A percentile compares a stretch with the other conserved stretches of the same genome.
Evolutionary conservation across 2,888 invertebrate genomes (phyloP).

Genomic region (Volucella bombylans): DNA sequence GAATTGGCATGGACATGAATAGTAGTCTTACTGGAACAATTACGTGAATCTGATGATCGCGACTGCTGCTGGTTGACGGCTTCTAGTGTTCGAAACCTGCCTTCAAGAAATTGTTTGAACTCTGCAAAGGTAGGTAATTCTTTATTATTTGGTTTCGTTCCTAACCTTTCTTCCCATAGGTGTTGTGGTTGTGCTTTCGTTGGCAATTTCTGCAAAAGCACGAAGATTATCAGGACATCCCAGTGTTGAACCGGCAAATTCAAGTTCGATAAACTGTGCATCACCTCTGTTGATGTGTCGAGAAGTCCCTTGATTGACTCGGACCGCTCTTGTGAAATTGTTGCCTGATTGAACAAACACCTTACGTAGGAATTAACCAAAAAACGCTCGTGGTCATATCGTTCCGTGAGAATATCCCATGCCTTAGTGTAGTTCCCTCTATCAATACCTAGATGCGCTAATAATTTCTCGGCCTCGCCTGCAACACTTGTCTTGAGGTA

Average conservation of each 20-base stretch:
- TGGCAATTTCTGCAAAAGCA: slow-evolving; percentile 15
- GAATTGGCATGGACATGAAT: background rate
- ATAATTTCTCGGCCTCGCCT: too few species aligned
- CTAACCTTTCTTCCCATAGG: background rate
- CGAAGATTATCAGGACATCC: slow-evolving; percentile 5
- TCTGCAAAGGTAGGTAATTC: too few species aligned
- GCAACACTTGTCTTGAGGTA: too few species aligned
- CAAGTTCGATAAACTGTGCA: slow-evolving; percentile 1
- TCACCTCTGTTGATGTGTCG: slow-evolving; percentile 1
- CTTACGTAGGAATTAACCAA: slow-evolving; percentile 4
- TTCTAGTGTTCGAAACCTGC: too few species aligned
- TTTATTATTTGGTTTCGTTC: too few species aligned
- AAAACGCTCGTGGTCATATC: slow-evolving; percentile 9
- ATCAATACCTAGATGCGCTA: background rate
- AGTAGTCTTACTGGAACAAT: background rate
- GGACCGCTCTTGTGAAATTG: background rate
- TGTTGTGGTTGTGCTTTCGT: background rate
- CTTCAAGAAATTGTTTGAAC: too few species aligned
- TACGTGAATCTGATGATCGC: too few species aligned
- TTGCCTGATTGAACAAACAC: slow-evolving; percentile 8
- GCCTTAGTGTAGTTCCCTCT: slow-evolving; percentile 6
- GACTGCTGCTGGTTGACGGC: background rate
- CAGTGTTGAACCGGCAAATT: background rate
- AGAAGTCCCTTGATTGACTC: slow-evolving; percentile 4
- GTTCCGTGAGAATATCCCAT: slow-evolving; percentile 11